Conservation (phyloP, 2,797 vertebrate genomes). For the Cossypha dichroa region DNA sequence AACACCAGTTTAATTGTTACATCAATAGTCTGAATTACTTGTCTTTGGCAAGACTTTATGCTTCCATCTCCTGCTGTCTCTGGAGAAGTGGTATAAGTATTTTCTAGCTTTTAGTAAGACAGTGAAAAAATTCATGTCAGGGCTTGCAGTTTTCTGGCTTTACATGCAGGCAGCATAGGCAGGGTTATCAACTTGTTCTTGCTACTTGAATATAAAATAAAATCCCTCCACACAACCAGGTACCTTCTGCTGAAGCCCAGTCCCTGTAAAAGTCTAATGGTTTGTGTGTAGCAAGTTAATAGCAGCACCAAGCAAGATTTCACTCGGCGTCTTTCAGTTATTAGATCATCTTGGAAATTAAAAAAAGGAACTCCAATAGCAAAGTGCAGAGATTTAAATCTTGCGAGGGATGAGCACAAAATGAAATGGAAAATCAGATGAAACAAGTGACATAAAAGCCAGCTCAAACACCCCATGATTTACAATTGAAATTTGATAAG, state of each 20-base stretch:
- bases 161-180: slow-evolving; percentile 60
- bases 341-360: not conserved
- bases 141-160: slow-evolving; percentile 61
- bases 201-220: slow-evolving; percentile 74
- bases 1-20: not conserved
- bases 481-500: not conserved
- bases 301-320: slow-evolving; percentile 2
- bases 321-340: not conserved
- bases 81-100: not conserved
- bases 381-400: not conserved
- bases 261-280: slow-evolving; percentile 75
- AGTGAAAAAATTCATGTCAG: slow-evolving; percentile 60
- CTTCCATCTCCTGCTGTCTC: not conserved
- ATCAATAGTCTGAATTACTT: not conserved
- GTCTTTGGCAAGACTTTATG: not conserved
- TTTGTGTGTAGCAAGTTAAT: slow-evolving; percentile 55
- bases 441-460: not conserved
- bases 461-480: not conserved
- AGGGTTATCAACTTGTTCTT: slow-evolving; percentile 74
- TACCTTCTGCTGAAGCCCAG: slow-evolving; percentile 68
- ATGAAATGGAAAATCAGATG: not conserved
- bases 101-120: slow-evolving; percentile 14
- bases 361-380: not conserved
- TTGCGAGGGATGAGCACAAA: not conserved
- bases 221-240: slow-evolving; percentile 64